Conservation (phyloP, 2,113 vertebrate genomes). For the Oryzias javanicus region DNA sequence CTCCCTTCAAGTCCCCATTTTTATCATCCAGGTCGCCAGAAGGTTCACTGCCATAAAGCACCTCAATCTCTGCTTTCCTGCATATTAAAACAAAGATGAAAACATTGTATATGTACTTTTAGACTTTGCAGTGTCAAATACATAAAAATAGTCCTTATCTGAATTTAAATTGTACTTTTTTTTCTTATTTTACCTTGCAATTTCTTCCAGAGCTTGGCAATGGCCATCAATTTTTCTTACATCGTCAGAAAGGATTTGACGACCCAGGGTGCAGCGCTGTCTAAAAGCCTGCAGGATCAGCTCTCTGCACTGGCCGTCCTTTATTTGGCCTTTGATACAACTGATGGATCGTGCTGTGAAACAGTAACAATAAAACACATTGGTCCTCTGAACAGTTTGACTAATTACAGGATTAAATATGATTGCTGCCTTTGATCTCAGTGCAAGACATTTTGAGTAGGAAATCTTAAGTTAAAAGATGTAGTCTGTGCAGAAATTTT, state of each 20-base stretch:
- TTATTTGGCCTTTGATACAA: constrained; percentile 50
- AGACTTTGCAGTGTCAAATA: background rate
- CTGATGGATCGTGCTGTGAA: constrained; percentile 62
- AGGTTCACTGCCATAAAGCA: constrained; percentile 61
- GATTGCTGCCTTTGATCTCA: background rate
- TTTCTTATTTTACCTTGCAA: constrained; percentile 53
- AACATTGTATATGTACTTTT: too few species aligned
- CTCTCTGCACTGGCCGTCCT: constrained; percentile 58
- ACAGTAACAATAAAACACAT: background rate
- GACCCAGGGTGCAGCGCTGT: constrained; percentile 43
- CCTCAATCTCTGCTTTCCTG: constrained; percentile 73
- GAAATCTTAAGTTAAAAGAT: too few species aligned
- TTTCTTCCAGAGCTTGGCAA: constrained; percentile 58
- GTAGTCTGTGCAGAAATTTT: too few species aligned
- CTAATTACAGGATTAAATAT: background rate
- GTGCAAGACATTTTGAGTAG: too few species aligned
- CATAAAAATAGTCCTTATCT: background rate
- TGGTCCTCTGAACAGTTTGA: background rate
- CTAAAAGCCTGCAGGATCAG: constrained; percentile 72
- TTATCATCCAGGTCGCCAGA: constrained; percentile 34
- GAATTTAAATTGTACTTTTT: background rate
- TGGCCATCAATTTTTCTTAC: constrained; percentile 44
- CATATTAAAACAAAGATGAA: constrained; percentile 14
- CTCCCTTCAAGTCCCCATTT: constrained; percentile 20
- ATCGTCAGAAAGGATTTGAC: constrained; percentile 50